These are phyloP conservation scores for Tetanocera ferruginea DNA, from an alignment of 2,888 invertebrate genomes.

Conservation along the genomic window DNA sequence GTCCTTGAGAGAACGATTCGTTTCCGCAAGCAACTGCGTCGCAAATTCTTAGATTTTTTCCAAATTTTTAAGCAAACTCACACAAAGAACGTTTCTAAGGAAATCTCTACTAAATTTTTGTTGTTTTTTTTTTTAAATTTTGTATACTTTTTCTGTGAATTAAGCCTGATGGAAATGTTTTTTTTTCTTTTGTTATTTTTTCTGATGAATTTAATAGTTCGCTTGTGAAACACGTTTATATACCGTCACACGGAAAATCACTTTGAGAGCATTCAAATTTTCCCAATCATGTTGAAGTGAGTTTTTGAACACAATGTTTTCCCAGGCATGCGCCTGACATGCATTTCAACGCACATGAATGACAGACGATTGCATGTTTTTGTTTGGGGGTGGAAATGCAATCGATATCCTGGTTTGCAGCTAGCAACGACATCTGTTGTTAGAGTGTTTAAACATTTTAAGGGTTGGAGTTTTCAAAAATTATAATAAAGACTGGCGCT, in stretches of 20 bases:
- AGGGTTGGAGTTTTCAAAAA: not conserved
- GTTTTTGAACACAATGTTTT: not conserved
- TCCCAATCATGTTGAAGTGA: not conserved
- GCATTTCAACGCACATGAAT: not conserved
- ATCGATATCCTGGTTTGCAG: slow-evolving; percentile 17
- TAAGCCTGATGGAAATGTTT: not conserved
- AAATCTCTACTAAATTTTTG: not conserved
- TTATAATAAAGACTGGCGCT: not conserved
- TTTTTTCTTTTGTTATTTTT: not conserved
- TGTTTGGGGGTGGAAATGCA: slow-evolving; percentile 14
- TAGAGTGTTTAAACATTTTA: not conserved
- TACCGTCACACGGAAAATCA: slow-evolving; percentile 24
- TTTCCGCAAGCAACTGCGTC: not conserved
- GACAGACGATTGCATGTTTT: slow-evolving; percentile 17
- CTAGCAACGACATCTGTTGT: not conserved
- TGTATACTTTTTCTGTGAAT: not conserved
- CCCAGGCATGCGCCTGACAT: slow-evolving; percentile 22
- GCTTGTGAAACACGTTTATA: slow-evolving; percentile 16
- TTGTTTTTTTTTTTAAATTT: not conserved
- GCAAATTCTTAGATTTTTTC: not conserved
- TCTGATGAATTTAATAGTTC: not conserved
- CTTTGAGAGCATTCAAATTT: slow-evolving; percentile 17
- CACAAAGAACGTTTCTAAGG: not conserved
- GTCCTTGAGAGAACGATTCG: not conserved
- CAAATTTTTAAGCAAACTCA: no score